Evolutionary conservation across 2,888 invertebrate genomes (phyloP), one percentile per base, ranked within the genome.

Genomic region (Microchrysa polita): DNA sequence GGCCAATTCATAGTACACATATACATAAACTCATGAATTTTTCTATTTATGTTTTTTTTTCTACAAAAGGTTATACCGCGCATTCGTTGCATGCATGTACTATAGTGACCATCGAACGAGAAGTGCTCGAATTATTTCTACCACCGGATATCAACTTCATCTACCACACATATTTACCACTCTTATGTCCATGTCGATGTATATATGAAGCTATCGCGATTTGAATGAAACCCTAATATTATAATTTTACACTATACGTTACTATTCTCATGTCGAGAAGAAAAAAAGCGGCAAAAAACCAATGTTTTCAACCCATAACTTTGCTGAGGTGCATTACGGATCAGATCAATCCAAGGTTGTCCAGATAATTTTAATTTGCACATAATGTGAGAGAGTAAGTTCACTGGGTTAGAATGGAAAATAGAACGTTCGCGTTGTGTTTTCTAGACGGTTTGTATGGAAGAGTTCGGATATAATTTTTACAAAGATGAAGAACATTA

Each of bases 131-230:
- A 55, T 69, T 69, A 22, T 69, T 69, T 55, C 40, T 57, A 69
- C 69, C 69, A 69, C 69, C 69, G 69, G 69, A 69, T 69, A 69
- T 69, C 57, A 69, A 69, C 55, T 40, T 16, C 23, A 69, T 67
- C 53, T 40, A 67, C 53, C 27, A 34, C 55, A 34, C 55, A 67
- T 53, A 18, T 53, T 69, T 40, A 27, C 69, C 40, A 69, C 34
- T 48, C n/a, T n/a, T n/a, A n/a, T 22, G 22, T 65, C 44, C 14
- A 14, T 65, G 18, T 42, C 23, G 65, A 61, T 65, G 48, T 65
- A 27, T 22, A 27, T 40, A 52, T 12, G 55, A 40, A 65, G 44
- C 9, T 48, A 48, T 44, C n/a, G n/a, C n/a, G n/a, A 48, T 22
- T 65, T 65, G 65, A 65, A 65, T 65, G 65, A 65, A 48, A 67